Percentiles rank a stretch among this genome's conserved stretches.
Conservation (phyloP, 1,140 invertebrate species). For the Arctopsyche grandis region DNA sequence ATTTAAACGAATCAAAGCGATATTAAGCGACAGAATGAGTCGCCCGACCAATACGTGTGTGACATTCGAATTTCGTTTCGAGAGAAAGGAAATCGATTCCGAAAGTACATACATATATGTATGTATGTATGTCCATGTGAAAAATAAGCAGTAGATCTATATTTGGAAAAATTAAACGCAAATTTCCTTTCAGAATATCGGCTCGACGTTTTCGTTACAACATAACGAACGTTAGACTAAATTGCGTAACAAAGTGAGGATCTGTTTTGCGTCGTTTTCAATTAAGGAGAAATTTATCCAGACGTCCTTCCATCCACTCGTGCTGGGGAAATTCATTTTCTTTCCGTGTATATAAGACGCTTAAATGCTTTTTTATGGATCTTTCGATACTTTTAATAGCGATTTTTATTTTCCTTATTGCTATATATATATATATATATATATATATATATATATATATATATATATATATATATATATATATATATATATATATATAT, state of each 20-base stretch:
- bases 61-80: too few species aligned
- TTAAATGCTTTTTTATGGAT: not conserved
- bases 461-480: constrained; percentile 11
- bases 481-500: not conserved
- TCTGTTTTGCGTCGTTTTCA: not conserved
- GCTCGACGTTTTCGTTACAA: not conserved
- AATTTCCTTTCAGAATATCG: not conserved
- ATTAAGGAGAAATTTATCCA: not conserved
- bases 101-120: too few species aligned
- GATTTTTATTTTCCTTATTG: not conserved
- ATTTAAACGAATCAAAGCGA: too few species aligned
- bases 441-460: constrained; percentile 7
- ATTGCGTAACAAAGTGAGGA: not conserved
- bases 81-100: too few species aligned
- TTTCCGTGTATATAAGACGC: not conserved
- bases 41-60: too few species aligned
- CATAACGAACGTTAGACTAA: not conserved
- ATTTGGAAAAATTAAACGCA: too few species aligned
- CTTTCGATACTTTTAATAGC: not conserved
- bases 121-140: too few species aligned
- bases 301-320: not conserved
- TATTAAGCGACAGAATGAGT: too few species aligned
- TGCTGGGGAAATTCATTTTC: too few species aligned
- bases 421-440: not conserved
- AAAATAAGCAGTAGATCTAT: too few species aligned